Conservation (phyloP, 1,140 invertebrate genomes). For the Bombus pyrosoma region DNA sequence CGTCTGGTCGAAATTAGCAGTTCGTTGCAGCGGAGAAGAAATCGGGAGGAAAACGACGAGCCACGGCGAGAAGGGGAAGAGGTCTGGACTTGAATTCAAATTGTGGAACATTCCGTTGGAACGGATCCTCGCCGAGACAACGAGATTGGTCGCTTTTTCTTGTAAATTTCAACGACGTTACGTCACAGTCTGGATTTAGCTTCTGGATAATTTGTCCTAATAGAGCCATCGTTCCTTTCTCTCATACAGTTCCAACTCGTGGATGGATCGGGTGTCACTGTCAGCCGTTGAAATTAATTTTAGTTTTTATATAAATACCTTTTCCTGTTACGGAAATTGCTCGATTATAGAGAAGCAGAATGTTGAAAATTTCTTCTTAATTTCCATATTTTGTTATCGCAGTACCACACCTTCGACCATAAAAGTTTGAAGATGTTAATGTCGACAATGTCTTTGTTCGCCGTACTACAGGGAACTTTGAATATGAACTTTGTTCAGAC, state of each 20-base stretch:
- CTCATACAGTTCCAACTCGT: background rate
- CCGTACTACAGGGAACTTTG: background rate
- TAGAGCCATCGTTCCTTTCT: background rate
- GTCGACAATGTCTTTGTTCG: background rate
- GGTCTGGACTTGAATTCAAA: slow-evolving; percentile 3
- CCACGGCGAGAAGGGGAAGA: background rate
- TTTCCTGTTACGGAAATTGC: background rate
- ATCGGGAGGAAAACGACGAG: slow-evolving; percentile 1
- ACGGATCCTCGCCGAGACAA: background rate
- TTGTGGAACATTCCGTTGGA: background rate
- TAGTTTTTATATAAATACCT: background rate
- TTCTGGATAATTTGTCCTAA: background rate
- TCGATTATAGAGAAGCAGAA: background rate
- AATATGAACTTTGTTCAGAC: background rate
- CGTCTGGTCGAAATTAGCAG: background rate
- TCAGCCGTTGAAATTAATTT: background rate
- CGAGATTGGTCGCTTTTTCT: background rate
- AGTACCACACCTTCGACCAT: too few relatives aligned
- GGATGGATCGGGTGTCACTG: background rate
- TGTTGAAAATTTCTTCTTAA: background rate
- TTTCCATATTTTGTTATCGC: background rate
- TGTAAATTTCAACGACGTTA: background rate
- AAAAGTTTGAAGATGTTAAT: background rate
- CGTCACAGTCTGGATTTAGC: background rate
- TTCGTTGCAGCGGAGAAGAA: background rate